Evolutionary conservation across 1,140 invertebrate genomes (phyloP), one percentile per base, ranked within the genome.

Genomic region (Pogonomyrmex californicus): DNA sequence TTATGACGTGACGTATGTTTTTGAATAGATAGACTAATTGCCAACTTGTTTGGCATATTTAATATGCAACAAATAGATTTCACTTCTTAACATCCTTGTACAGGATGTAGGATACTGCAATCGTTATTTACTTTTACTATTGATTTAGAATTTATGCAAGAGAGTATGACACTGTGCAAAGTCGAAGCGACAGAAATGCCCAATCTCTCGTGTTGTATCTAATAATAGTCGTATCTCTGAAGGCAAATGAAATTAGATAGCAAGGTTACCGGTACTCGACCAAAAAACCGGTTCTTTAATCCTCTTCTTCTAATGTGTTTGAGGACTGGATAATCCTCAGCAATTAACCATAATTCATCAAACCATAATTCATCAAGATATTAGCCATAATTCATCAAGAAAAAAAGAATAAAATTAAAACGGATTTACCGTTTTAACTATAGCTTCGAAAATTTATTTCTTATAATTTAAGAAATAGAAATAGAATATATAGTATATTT

Each of bases 281-380:
- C 4, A 41, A 81, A 63, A 79, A 70, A 81, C 78, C 49, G 78
- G 63, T 81, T 70, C n/a, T 30, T 44, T 68, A 47, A 68, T 81
- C 41, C 36, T 68, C 51, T 33, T 47, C n/a, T 51, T 12, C 36
- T 47, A 63, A 54, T 44, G 17, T 9, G 7, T 38, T 66, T 33
- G n/a, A 1, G 14, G 7, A 81, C n/a, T 66, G 10, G n/a, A 51
- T 51, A 81, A 66, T 58, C 44, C 44, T 66, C 10, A 17, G 5
- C 10, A 51, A 68, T 41, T 41, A 33, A 38, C 4, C 14, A 66
- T 44, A 70, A 81, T 56, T 33, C 36, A 56, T 56, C 23, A 30
- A 66, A 30, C 33, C 2, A 66, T 44, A 70, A 81, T 56, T 33
- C 36, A 56, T 56, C 23, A 30, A 66, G 17, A 44, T 5, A 23